Evolutionary conservation across 2,113 vertebrate species (phyloP).

Genomic region (Hiodon alosoides): DNA sequence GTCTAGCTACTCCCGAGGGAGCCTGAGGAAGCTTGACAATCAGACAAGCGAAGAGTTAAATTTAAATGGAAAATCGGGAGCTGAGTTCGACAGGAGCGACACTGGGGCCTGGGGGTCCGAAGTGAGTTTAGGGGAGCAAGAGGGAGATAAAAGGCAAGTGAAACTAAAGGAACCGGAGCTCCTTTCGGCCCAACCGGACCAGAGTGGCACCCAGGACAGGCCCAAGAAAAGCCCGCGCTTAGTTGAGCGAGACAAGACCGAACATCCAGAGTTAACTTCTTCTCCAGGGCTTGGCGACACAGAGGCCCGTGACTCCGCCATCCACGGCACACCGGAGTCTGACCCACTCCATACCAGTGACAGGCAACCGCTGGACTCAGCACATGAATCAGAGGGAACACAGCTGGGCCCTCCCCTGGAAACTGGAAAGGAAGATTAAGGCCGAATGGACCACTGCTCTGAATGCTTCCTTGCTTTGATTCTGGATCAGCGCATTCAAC

Average conservation of each 20-base stretch:
- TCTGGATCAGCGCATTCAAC: not conserved
- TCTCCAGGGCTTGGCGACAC: too few relatives aligned
- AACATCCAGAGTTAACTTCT: too few relatives aligned
- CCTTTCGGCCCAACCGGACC: not conserved
- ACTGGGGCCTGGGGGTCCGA: slow-evolving; percentile 1
- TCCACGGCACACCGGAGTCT: slow-evolving; percentile 25
- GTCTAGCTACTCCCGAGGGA: not conserved
- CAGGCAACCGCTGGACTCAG: not conserved
- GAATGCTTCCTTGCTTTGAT: not conserved
- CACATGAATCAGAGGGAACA: not conserved
- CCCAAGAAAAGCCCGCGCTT: not conserved
- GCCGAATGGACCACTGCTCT: not conserved
- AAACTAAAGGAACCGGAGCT: slow-evolving; percentile 23
- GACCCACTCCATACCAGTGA: not conserved
- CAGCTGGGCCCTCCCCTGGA: not conserved
- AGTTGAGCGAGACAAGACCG: too few relatives aligned
- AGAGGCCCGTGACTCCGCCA: not conserved
- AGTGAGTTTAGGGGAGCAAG: slow-evolving; percentile 15
- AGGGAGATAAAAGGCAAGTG: slow-evolving; percentile 23
- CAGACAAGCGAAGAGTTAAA: slow-evolving; percentile 25
- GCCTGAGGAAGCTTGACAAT: not conserved
- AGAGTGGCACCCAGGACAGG: slow-evolving; percentile 22
- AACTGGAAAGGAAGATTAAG: not conserved
- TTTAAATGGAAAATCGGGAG: slow-evolving; percentile 5
- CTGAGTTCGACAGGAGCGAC: slow-evolving; percentile 4